phyloP scores from a whole-genome alignment of 2,113 vertebrate genomes.

The Pelusios castaneus region DNA sequence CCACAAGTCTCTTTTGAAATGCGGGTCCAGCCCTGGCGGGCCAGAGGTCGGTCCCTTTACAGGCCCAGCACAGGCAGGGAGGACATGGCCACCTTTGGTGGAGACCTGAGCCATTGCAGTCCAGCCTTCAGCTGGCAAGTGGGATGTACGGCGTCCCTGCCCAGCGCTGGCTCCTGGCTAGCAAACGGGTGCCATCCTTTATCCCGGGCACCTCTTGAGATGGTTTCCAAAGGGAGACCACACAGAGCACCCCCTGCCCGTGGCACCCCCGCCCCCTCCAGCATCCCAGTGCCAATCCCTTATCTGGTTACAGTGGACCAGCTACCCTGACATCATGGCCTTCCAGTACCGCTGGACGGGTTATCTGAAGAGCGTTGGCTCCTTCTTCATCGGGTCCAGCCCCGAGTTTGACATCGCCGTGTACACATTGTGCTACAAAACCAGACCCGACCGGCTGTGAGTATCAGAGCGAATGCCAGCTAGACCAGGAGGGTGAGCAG shows the following conservation, averaged over 20 bases:
- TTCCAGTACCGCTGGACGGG: constrained; percentile 84
- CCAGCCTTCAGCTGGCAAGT: too few species aligned
- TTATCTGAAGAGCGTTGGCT: constrained; percentile 84
- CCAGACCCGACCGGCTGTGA: constrained; percentile 81
- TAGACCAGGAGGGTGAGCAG: too few species aligned
- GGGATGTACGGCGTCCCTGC: neutral
- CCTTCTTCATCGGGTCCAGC: constrained; percentile 81
- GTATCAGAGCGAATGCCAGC: neutral
- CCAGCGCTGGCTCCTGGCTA: neutral
- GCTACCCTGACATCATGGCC: constrained; percentile 81
- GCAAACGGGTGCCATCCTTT: neutral
- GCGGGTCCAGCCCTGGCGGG: too few species aligned
- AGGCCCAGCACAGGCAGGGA: neutral
- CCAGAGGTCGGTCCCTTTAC: neutral
- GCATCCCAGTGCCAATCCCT: neutral
- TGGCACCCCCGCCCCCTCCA: neutral
- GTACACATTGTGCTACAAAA: constrained; percentile 84
- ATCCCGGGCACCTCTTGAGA: neutral
- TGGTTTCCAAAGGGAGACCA: neutral
- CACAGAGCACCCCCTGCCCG: neutral
- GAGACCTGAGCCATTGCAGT: neutral
- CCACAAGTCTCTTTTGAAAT: neutral
- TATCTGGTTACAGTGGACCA: constrained; percentile 70
- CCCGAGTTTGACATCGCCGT: constrained; percentile 85
- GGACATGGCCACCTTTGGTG: neutral